Evolutionary conservation across 1,140 invertebrate species (phyloP).

Genomic region (Drosophila bocqueti): DNA sequence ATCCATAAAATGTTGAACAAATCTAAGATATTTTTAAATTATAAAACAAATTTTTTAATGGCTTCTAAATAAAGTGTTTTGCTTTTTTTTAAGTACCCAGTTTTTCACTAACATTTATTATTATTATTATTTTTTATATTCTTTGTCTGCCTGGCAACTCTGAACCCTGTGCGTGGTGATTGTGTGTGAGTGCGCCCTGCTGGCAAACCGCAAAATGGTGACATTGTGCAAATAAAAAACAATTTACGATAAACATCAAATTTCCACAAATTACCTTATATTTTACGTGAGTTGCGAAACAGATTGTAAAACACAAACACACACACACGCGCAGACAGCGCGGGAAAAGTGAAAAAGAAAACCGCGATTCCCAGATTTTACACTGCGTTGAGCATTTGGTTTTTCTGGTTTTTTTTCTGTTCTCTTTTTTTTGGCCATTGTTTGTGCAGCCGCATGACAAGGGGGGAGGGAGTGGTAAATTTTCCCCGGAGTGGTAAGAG

Average conservation of each 20-base stretch:
- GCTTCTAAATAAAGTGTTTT: not conserved
- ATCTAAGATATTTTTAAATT: not conserved
- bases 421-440: conserved; percentile 59
- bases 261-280: conserved; percentile 85
- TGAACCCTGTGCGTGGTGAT: conserved; percentile 18
- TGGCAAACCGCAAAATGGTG: conserved; percentile 80
- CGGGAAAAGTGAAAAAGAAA: conserved; percentile 57
- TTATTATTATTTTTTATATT: conserved; percentile 1
- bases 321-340: conserved; percentile 39
- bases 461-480: not conserved
- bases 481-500: not conserved
- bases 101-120: not conserved
- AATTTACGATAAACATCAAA: conserved; percentile 85
- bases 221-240: conserved; percentile 84
- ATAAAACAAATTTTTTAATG: not conserved
- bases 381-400: conserved; percentile 73
- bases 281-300: conserved; percentile 85
- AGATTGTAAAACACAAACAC: conserved; percentile 80
- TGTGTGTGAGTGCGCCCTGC: conserved; percentile 43
- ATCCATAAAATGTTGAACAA: too few species aligned
- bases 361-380: conserved; percentile 75
- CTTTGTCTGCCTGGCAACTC: conserved; percentile 41
- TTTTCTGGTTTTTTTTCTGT: conserved; percentile 21
- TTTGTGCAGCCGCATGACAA: conserved; percentile 46
- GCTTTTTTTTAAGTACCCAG: not conserved